A percentile compares a stretch with the other conserved stretches of the same genome.
Evolutionary conservation across 2,797 vertebrate species (phyloP).

Genomic region (Sarcophilus harrisii): DNA sequence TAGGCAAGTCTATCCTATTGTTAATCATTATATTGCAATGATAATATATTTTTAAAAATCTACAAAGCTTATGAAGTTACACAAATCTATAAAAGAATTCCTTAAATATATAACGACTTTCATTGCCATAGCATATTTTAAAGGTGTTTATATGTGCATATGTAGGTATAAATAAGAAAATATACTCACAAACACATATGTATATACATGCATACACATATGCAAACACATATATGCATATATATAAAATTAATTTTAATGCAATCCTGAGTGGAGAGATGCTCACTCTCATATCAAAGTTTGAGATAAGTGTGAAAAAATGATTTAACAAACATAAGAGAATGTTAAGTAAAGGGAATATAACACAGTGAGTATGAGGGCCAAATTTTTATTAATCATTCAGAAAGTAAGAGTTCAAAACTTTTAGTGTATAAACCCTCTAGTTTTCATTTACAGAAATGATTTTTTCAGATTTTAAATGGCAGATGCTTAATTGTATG

Average conservation of each 20-base stretch:
- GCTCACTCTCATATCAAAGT: neutral
- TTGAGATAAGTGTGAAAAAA: neutral
- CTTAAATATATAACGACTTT: neutral
- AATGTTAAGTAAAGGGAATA: neutral
- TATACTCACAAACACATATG: too few relatives aligned
- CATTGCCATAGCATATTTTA: neutral
- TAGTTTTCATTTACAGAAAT: neutral
- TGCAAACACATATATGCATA: neutral
- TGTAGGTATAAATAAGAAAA: too few relatives aligned
- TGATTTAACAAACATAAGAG: neutral
- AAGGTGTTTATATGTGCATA: neutral
- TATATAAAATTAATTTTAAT: neutral
- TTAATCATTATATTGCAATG: neutral
- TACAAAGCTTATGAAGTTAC: neutral
- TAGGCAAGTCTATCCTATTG: neutral
- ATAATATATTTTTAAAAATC: neutral
- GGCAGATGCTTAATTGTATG: neutral
- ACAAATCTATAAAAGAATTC: neutral
- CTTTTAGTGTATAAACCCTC: neutral
- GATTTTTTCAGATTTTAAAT: neutral
- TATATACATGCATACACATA: neutral
- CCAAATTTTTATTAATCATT: neutral
- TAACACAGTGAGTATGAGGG: neutral
- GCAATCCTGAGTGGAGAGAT: neutral
- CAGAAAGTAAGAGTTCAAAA: neutral